phyloP scores from a whole-genome alignment of 1,140 invertebrate genomes.

The Danaus melanippus region DNA sequence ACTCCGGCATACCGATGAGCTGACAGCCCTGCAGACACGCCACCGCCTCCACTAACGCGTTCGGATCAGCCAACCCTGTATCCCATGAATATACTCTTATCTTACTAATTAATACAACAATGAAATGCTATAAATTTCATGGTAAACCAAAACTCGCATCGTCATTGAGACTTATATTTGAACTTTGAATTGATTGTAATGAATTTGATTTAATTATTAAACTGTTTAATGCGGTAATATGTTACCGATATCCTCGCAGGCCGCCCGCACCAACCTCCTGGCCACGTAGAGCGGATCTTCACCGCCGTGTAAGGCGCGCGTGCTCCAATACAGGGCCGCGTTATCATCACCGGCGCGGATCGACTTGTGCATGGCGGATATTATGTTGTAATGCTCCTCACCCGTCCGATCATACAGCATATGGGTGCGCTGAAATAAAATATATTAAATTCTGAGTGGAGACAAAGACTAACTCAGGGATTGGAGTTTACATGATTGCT shows the following conservation, averaged over 20 bases:
- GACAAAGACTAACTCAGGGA: not conserved
- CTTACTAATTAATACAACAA: no score
- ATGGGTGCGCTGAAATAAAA: slow-evolving; percentile 42
- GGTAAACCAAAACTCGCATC: no score
- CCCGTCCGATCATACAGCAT: slow-evolving; percentile 85
- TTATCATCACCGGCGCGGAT: slow-evolving; percentile 87
- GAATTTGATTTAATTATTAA: no score
- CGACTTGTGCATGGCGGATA: slow-evolving; percentile 89
- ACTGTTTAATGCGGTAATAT: not conserved
- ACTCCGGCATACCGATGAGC: slow-evolving; percentile 86
- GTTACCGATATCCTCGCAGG: slow-evolving; percentile 80
- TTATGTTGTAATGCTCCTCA: slow-evolving; percentile 88
- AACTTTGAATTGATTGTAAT: no score
- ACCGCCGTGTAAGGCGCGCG: slow-evolving; percentile 85
- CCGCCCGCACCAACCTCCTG: slow-evolving; percentile 81
- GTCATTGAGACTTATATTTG: no score
- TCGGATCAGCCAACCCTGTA: slow-evolving; percentile 73
- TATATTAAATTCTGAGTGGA: no score
- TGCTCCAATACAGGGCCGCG: slow-evolving; percentile 88
- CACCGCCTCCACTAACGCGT: slow-evolving; percentile 76
- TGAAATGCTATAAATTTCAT: no score
- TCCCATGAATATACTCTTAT: not conserved
- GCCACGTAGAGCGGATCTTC: slow-evolving; percentile 90
- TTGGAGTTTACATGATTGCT: no score
- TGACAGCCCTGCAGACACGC: slow-evolving; percentile 85